phyloP scores from a whole-genome alignment of 2,888 invertebrate genomes.

The Azorinus chamasolen region DNA sequence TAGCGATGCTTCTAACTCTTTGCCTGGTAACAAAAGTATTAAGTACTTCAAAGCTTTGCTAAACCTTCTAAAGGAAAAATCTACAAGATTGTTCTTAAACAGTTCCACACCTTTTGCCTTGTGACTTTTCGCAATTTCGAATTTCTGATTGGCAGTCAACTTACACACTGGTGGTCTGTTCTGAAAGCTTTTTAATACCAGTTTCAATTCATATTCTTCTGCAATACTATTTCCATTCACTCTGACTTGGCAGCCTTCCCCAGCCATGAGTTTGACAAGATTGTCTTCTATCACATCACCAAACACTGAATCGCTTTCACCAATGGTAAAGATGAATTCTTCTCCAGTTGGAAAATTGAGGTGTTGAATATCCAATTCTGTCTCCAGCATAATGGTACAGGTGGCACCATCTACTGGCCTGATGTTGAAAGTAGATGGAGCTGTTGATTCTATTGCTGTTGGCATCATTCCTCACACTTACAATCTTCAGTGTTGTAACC shows the following conservation, averaged over 20 bases:
- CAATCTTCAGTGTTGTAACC: too few relatives aligned
- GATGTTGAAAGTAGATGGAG: slow-evolving; percentile 12
- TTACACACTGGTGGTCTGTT: slow-evolving; percentile 53
- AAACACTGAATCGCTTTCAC: slow-evolving; percentile 79
- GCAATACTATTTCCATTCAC: neutral
- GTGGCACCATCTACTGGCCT: slow-evolving; percentile 37
- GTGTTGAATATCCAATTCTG: neutral
- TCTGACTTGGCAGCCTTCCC: slow-evolving; percentile 48
- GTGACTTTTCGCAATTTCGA: slow-evolving; percentile 62
- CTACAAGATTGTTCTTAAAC: slow-evolving; percentile 89
- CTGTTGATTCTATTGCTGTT: too few relatives aligned
- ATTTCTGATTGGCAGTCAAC: slow-evolving; percentile 59
- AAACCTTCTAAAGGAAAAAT: slow-evolving; percentile 92
- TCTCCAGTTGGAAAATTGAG: slow-evolving; percentile 42
- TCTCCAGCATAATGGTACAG: slow-evolving; percentile 23
- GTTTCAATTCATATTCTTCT: neutral
- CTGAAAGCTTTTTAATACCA: slow-evolving; percentile 30
- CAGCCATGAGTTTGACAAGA: slow-evolving; percentile 74
- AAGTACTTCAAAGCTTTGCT: slow-evolving; percentile 91
- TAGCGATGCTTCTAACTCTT: slow-evolving; percentile 30
- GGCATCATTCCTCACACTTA: too few relatives aligned
- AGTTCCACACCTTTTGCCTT: slow-evolving; percentile 88
- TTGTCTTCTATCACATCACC: slow-evolving; percentile 79
- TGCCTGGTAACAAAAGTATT: slow-evolving; percentile 86
- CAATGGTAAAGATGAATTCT: slow-evolving; percentile 52